Conservation (phyloP, 2,113 vertebrate genomes). For the Lota lota region DNA sequence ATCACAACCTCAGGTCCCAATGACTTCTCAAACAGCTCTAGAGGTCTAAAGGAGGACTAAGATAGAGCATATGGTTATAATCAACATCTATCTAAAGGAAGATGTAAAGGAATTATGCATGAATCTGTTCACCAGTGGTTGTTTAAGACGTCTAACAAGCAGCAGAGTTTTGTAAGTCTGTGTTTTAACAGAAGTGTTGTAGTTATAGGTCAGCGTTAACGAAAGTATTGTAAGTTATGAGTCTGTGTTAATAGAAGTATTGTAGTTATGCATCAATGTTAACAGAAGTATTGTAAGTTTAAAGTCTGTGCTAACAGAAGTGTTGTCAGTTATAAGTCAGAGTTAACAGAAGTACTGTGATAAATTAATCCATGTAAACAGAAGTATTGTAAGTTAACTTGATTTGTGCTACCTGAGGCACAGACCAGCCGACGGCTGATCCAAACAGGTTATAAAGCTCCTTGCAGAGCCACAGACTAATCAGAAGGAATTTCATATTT, state of each 20-base stretch:
- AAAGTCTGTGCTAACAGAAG: not conserved
- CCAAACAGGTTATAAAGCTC: constrained; percentile 61
- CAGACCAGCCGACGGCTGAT: constrained; percentile 56
- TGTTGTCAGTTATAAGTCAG: constrained; percentile 15
- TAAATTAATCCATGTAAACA: no score
- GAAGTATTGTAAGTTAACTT: constrained; percentile 15
- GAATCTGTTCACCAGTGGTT: no score
- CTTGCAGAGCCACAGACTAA: constrained; percentile 60
- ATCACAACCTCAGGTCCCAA: no score
- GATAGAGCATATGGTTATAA: no score
- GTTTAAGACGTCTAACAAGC: no score
- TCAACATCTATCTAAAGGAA: no score
- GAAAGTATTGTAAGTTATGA: not conserved
- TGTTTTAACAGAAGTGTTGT: not conserved
- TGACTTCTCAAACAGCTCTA: no score
- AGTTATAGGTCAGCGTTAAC: not conserved
- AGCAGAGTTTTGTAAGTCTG: not conserved
- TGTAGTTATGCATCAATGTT: constrained; percentile 12
- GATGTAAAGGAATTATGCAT: no score
- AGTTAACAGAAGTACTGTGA: not conserved
- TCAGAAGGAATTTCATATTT: constrained; percentile 70
- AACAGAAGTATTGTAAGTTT: not conserved
- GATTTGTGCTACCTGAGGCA: constrained; percentile 45
- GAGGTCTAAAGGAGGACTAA: no score
- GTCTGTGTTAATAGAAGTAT: not conserved